Evolutionary conservation across 2,113 vertebrate species (phyloP), one percentile per base, ranked within the genome.

Genomic region (Alligator mississippiensis): DNA sequence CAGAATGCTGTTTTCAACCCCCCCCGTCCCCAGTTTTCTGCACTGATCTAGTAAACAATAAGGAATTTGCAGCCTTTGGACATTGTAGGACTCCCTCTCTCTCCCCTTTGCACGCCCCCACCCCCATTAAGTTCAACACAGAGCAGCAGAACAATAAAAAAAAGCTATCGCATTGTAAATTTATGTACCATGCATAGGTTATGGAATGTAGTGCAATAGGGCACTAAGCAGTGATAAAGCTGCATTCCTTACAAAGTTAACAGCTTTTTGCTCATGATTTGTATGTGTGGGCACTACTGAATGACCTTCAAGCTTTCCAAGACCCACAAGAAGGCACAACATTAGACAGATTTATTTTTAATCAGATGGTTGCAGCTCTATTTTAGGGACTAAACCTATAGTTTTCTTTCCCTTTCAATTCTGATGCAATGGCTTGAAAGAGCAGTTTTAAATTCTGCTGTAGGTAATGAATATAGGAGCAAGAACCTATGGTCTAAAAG

Each of bases 71-170:
- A 77, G 75, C 66, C 61, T 93, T 87, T 38, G 28, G 76, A 57
- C 66, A 80, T 19, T 80, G 22, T 12, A 68, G 61, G 47, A 30
- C 84, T 96, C 22, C 76, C 80, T 79, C 76, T 61, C 47, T 47
- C 47, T 47, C 47, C 47, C 47, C 47, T 9, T 47, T 47, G 47
- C 38, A 38, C 38, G 34, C 38, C 38, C 38, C 38, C 38, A 38
- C 38, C 38, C 38, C 38, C 83, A 78, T 88, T 83, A 76, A 79
- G 58, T 12, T 83, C 80, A 88, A 57, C 84, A 68, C 78, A 72
- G 85, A 95, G 55, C 75, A 93, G 84, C 62, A 88, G 79, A 92
- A 97, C 90, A 96, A 92, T 91, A 95, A 94, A 92, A 83, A 82
- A 62, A 84, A 80, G 87, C 78, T 92, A 94, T 54, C 91, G 88